Percentiles rank a stretch among this genome's conserved stretches.
Conservation (phyloP, 2,113 vertebrate species). For the Cynocephalus volans region DNA sequence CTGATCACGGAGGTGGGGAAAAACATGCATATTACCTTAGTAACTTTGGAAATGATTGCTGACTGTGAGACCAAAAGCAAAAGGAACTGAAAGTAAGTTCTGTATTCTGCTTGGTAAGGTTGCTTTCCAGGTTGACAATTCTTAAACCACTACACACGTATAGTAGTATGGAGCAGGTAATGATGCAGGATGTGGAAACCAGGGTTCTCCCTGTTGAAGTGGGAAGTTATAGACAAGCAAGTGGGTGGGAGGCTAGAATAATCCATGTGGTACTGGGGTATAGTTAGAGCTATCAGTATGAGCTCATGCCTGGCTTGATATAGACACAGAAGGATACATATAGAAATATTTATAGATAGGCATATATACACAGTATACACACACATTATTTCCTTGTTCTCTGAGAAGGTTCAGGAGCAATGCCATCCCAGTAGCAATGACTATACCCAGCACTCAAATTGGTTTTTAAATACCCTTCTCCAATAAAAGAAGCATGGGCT, state of each 20-base stretch:
- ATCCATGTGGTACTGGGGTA: neutral
- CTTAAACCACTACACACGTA: neutral
- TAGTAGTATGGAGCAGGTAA: neutral
- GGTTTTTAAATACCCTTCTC: neutral
- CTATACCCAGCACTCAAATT: neutral
- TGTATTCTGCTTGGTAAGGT: neutral
- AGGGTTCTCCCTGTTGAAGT: neutral
- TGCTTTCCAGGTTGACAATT: neutral
- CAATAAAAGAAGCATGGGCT: neutral
- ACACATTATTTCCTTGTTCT: neutral
- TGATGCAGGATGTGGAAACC: neutral
- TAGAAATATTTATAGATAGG: neutral
- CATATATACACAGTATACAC: neutral
- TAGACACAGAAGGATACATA: neutral
- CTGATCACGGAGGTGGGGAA: neutral
- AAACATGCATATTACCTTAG: neutral
- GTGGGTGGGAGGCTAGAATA: neutral
- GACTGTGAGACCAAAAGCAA: neutral
- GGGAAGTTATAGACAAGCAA: neutral
- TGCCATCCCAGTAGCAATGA: neutral
- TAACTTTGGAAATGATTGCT: neutral
- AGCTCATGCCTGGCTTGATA: neutral
- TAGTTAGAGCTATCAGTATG: neutral
- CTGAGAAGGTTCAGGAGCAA: neutral
- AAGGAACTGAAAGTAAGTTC: neutral